A percentile compares a stretch with the other conserved stretches of the same genome.
These are phyloP conservation scores for Plebejus anna DNA, from an alignment of 2,888 invertebrate species.

Conservation along the genomic window DNA sequence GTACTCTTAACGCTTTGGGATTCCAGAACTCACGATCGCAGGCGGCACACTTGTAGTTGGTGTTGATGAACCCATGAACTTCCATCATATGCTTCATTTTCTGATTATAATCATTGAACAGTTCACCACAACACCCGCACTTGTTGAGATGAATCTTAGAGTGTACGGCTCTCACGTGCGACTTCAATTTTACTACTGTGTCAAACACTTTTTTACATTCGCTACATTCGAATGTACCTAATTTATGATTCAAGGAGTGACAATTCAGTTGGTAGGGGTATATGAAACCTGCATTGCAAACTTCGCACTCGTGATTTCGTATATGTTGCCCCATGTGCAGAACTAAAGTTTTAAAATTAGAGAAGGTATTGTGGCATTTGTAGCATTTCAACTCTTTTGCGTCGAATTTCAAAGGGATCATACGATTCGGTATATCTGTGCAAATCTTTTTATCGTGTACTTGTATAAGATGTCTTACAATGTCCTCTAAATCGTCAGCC, in stretches of 20 bases:
- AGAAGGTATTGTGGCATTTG: constrained; percentile 43
- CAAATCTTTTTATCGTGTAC: constrained; percentile 42
- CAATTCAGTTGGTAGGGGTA: constrained; percentile 51
- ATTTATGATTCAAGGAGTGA: constrained; percentile 54
- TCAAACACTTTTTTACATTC: constrained; percentile 69
- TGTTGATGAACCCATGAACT: constrained; percentile 48
- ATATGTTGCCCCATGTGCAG: constrained; percentile 66
- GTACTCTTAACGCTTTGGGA: constrained; percentile 48
- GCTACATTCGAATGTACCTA: constrained; percentile 54
- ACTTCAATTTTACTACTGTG: constrained; percentile 62
- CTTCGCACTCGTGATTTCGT: constrained; percentile 56
- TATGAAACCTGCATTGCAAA: constrained; percentile 59
- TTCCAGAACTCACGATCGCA: constrained; percentile 52
- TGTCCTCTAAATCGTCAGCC: constrained; percentile 42
- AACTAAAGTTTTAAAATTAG: constrained; percentile 48
- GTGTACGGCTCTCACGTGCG: constrained; percentile 67
- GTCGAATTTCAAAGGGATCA: constrained; percentile 53
- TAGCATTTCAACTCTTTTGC: constrained; percentile 42
- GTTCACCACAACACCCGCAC: constrained; percentile 56
- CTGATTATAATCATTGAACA: constrained; percentile 51
- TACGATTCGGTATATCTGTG: constrained; percentile 47
- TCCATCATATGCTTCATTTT: constrained; percentile 52
- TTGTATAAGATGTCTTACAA: constrained; percentile 42
- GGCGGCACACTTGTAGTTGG: constrained; percentile 49
- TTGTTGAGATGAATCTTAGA: constrained; percentile 49